A percentile compares a stretch with the other conserved stretches of the same genome.
phyloP scores from a whole-genome alignment of 1,140 invertebrate genomes.

The Venturia canescens region DNA sequence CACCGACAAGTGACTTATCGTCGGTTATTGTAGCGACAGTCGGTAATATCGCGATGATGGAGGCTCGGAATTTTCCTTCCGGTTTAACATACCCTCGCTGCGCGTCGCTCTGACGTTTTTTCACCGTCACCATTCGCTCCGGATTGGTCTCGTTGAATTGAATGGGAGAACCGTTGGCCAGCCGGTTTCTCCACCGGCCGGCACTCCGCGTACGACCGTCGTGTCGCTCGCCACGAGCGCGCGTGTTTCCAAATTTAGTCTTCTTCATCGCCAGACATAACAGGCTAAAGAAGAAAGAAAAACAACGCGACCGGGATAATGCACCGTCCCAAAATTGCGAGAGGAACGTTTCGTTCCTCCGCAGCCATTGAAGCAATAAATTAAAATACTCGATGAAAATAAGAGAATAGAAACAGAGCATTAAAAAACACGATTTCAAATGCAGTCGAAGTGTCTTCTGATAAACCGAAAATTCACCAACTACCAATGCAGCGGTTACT shows the following conservation, averaged over 20 bases:
- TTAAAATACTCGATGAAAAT: neutral
- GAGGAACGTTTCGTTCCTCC: conserved; percentile 6
- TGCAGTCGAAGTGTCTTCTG: too few relatives aligned
- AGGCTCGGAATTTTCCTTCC: neutral
- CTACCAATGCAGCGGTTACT: too few relatives aligned
- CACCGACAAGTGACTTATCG: neutral
- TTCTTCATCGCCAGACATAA: neutral
- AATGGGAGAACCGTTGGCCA: conserved; percentile 53
- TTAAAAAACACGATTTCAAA: too few relatives aligned
- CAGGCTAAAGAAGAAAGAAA: neutral
- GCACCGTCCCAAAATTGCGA: neutral
- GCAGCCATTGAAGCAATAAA: neutral
- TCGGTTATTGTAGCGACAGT: neutral
- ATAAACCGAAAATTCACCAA: too few relatives aligned
- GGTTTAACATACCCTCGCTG: neutral
- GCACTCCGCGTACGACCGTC: conserved; percentile 65
- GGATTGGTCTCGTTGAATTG: conserved; percentile 39
- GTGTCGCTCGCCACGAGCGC: conserved; percentile 55
- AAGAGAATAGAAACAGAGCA: neutral
- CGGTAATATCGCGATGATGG: neutral
- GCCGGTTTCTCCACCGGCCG: conserved; percentile 58
- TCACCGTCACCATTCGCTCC: neutral
- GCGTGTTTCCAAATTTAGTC: neutral
- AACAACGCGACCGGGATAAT: neutral
- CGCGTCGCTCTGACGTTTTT: neutral